Conservation (phyloP, 1,140 invertebrate genomes). For the Aricia agestis region DNA sequence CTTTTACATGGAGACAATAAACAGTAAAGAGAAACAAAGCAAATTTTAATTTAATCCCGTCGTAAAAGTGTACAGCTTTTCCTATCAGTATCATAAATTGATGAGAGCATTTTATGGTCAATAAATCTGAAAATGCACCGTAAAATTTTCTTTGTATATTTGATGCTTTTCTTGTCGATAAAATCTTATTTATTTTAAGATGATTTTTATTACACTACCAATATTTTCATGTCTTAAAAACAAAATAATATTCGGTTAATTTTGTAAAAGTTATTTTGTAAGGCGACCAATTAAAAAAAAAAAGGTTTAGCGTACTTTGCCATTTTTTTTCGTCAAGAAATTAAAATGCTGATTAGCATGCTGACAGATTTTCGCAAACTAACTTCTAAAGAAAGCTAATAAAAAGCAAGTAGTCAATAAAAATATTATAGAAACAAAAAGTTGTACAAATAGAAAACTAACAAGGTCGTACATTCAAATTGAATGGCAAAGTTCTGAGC, state of each 20-base stretch:
- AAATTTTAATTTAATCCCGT: constrained; percentile 24
- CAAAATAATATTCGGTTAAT: neutral
- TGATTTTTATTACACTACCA: neutral
- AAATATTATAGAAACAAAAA: constrained; percentile 22
- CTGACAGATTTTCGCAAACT: too few relatives aligned
- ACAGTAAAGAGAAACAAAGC: neutral
- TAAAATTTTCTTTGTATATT: constrained; percentile 56
- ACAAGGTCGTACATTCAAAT: constrained; percentile 61
- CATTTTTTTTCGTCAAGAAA: too few relatives aligned
- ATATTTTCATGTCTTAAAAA: neutral
- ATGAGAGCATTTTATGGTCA: constrained; percentile 57
- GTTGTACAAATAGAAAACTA: constrained; percentile 33
- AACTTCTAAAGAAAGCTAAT: neutral
- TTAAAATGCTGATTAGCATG: too few relatives aligned
- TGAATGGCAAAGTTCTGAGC: constrained; percentile 62
- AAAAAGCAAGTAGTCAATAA: neutral
- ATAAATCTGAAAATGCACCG: constrained; percentile 63
- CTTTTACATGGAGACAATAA: neutral
- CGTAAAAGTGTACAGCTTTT: constrained; percentile 49
- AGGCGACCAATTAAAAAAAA: too few relatives aligned
- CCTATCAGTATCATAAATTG: constrained; percentile 52
- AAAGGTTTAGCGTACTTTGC: too few relatives aligned
- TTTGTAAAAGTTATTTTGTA: too few relatives aligned
- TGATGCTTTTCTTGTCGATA: neutral
- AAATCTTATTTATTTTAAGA: neutral